Conservation (phyloP, 2,113 vertebrate genomes). For the Boleophthalmus pectinirostris region DNA sequence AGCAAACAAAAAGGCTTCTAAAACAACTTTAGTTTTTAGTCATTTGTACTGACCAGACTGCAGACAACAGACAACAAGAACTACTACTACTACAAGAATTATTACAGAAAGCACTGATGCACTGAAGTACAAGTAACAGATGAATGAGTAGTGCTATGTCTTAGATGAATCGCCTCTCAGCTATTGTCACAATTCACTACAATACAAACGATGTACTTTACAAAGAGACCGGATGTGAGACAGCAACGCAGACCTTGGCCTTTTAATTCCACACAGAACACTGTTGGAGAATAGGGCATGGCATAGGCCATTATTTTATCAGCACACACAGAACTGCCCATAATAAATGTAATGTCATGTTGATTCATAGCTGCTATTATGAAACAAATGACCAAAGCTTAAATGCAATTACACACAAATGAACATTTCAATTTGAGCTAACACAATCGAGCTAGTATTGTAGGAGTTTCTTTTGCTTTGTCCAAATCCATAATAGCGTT, state of each 20-base stretch:
- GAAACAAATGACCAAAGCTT: conserved; percentile 5
- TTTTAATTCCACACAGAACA: conserved; percentile 65
- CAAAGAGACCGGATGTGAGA: conserved; percentile 29
- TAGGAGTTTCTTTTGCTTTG: neutral
- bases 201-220: conserved; percentile 50
- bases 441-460: neutral
- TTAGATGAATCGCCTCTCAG: conserved; percentile 67
- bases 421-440: neutral
- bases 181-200: conserved; percentile 53
- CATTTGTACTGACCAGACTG: too few species aligned
- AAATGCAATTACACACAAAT: neutral
- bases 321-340: neutral
- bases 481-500: neutral
- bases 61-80: neutral
- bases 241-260: conserved; percentile 41
- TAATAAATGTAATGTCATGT: conserved; percentile 39
- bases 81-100: neutral
- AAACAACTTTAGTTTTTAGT: too few species aligned
- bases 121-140: conserved; percentile 62
- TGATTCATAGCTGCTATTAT: conserved; percentile 20
- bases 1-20: too few species aligned
- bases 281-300: conserved; percentile 27
- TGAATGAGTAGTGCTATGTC: conserved; percentile 58
- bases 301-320: conserved; percentile 17
- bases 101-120: conserved; percentile 24